Percentiles rank a stretch among this genome's conserved stretches.
Conservation (phyloP, 1,140 invertebrate genomes). For the Mylabris phalerata region DNA sequence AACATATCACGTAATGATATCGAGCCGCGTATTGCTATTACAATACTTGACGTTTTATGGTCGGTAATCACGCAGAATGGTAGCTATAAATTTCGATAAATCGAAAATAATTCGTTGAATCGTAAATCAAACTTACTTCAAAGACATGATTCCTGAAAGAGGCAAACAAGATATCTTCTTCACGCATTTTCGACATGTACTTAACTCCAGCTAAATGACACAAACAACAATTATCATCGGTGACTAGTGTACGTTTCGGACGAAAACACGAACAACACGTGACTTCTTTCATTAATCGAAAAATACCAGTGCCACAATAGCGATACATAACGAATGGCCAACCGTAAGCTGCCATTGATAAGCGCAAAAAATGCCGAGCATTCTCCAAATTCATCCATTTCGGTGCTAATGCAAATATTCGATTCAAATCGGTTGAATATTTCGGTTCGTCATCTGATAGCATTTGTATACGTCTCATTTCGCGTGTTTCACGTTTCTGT, state of each 20-base stretch:
- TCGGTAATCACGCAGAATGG: conserved; percentile 85
- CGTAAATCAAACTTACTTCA: conserved; percentile 50
- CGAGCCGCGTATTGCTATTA: conserved; percentile 80
- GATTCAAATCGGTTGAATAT: conserved; percentile 54
- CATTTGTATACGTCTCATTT: conserved; percentile 61
- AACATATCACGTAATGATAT: conserved; percentile 82
- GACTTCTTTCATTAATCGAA: conserved; percentile 60
- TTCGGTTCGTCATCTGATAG: conserved; percentile 58
- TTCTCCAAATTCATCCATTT: conserved; percentile 74
- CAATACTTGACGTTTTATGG: conserved; percentile 72
- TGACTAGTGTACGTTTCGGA: conserved; percentile 59
- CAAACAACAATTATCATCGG: conserved; percentile 84
- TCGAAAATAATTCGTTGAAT: background rate
- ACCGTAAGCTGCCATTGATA: conserved; percentile 79
- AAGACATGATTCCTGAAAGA: conserved; percentile 83
- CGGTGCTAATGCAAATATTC: conserved; percentile 55
- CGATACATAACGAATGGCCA: conserved; percentile 83
- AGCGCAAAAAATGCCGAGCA: conserved; percentile 67
- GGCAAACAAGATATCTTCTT: conserved; percentile 77
- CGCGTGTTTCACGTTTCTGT: conserved; percentile 63
- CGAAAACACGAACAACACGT: conserved; percentile 69
- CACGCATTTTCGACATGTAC: conserved; percentile 62
- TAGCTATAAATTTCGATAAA: conserved; percentile 48
- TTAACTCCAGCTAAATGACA: conserved; percentile 81
- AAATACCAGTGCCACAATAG: conserved; percentile 66